These are phyloP conservation scores for Mormyrops boulengeri DNA, from an alignment of 2,797 vertebrate species.

Conservation along the genomic window DNA sequence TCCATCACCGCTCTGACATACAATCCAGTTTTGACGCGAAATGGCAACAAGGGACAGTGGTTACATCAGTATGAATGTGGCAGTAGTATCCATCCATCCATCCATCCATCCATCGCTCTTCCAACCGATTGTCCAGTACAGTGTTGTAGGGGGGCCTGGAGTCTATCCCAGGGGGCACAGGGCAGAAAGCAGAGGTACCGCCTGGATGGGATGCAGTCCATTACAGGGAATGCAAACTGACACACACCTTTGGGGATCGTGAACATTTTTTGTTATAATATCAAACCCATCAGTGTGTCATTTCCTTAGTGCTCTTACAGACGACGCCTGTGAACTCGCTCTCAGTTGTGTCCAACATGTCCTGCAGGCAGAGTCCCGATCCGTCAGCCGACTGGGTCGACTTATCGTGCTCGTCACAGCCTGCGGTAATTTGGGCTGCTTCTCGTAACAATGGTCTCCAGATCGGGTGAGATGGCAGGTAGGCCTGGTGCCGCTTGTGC, in stretches of 20 bases:
- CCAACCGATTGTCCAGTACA: background rate
- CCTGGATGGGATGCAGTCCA: background rate
- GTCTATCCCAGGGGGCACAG: background rate
- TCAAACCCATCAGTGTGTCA: background rate
- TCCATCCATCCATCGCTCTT: background rate
- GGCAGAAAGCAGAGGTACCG: background rate
- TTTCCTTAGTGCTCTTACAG: background rate
- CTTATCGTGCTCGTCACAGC: background rate
- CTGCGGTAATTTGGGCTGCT: background rate
- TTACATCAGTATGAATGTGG: background rate
- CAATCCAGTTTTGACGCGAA: background rate
- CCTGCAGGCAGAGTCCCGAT: background rate
- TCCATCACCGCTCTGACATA: background rate
- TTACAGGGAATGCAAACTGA: background rate
- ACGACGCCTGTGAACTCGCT: background rate
- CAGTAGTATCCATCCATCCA: background rate
- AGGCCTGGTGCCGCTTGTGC: background rate
- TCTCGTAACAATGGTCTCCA: slow-evolving; percentile 46
- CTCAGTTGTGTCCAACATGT: background rate
- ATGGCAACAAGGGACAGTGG: background rate
- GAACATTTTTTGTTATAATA: background rate
- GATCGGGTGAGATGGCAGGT: slow-evolving; percentile 56
- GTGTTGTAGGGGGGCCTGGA: background rate
- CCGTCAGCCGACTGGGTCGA: background rate
- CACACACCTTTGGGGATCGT: background rate